Percentiles rank a stretch among this genome's conserved stretches.
phyloP scores from a whole-genome alignment of 2,888 invertebrate species.

The Ctenicera cuprea region DNA sequence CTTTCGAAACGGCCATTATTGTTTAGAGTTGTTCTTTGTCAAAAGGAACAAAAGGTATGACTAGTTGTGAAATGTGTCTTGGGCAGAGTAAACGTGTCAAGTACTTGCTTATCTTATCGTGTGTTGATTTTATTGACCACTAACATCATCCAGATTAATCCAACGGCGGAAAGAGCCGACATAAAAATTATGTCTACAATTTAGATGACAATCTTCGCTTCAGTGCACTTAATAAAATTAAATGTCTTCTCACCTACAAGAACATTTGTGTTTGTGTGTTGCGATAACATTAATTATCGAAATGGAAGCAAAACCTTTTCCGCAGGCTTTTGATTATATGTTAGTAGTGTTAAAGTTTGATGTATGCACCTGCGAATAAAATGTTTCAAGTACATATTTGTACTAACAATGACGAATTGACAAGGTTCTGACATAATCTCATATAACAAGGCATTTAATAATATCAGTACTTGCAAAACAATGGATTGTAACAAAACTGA shows the following conservation, averaged over 20 bases:
- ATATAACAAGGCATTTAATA: background rate
- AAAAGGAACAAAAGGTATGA: conserved; percentile 26
- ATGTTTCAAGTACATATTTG: conserved; percentile 9
- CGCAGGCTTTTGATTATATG: conserved; percentile 15
- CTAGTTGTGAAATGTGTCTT: conserved; percentile 31
- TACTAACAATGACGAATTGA: conserved; percentile 3
- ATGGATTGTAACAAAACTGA: conserved; percentile 5
- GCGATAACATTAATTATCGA: conserved; percentile 24
- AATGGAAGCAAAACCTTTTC: conserved; percentile 16
- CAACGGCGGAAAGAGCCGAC: conserved; percentile 34
- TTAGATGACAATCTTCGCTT: conserved; percentile 30
- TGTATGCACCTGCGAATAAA: background rate
- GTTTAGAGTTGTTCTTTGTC: conserved; percentile 8
- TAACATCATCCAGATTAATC: conserved; percentile 43
- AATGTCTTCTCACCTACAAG: conserved; percentile 31
- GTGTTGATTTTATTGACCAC: conserved; percentile 47
- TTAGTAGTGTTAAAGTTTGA: background rate
- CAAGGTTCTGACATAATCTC: conserved; percentile 10
- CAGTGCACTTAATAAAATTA: conserved; percentile 35
- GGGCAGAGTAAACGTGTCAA: conserved; percentile 37
- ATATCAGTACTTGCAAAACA: background rate
- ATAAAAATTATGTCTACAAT: conserved; percentile 36
- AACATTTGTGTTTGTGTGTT: conserved; percentile 11
- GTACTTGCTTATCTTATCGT: conserved; percentile 44
- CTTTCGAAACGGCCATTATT: no score